Conservation (phyloP, 1,140 invertebrate species). For the Formica exsecta region DNA sequence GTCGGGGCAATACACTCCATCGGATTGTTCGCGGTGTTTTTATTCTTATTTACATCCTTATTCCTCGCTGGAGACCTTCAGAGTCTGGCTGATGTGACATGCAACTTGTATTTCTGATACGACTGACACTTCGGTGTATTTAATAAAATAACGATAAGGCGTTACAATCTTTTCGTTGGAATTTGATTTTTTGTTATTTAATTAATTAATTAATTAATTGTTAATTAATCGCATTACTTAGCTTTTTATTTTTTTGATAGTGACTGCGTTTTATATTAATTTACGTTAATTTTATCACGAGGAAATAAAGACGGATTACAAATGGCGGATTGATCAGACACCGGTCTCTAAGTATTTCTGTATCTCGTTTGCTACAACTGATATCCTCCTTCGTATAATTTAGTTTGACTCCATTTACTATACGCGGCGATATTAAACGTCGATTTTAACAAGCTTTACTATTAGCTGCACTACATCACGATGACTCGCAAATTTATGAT, state of each 20-base stretch:
- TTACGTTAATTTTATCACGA: not conserved
- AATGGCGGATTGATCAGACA: not conserved
- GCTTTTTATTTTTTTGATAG: not conserved
- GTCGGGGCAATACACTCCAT: constrained; percentile 3
- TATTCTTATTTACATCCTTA: constrained; percentile 48
- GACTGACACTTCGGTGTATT: not conserved
- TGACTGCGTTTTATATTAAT: not conserved
- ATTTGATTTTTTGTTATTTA: not conserved
- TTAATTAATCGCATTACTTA: not conserved
- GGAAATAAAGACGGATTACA: not conserved
- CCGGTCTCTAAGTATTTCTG: not conserved
- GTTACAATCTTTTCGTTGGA: not conserved
- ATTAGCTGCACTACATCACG: constrained; percentile 21
- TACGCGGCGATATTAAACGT: constrained; percentile 7
- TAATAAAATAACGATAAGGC: not conserved
- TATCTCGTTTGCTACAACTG: no score
- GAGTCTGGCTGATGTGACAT: not conserved
- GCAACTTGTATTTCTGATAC: not conserved
- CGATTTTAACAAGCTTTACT: constrained; percentile 49
- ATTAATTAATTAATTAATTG: not conserved
- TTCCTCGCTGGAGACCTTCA: not conserved
- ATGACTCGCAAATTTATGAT: constrained; percentile 44
- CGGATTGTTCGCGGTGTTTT: constrained; percentile 31
- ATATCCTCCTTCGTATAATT: not conserved
- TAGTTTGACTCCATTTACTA: not conserved